Percentiles rank a stretch among this genome's conserved stretches.
Evolutionary conservation across 2,113 vertebrate genomes (phyloP).

Genomic region (Lophotis ruficrista): DNA sequence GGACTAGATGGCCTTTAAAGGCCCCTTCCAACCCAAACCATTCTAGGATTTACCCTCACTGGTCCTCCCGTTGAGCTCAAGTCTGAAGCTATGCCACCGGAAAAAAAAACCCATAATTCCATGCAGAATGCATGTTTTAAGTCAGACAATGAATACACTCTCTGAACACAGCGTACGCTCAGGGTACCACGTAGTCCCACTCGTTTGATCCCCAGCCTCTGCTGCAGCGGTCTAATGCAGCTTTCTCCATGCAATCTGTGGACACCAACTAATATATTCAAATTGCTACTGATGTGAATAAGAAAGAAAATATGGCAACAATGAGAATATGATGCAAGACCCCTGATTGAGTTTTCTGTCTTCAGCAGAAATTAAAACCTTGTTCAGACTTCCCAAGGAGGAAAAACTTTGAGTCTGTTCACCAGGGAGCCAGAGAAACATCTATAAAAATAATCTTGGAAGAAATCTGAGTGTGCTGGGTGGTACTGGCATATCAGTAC

Average conservation of each 20-base stretch:
- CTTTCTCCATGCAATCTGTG: neutral
- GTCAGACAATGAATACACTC: neutral
- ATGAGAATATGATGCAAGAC: neutral
- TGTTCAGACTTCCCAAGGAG: neutral
- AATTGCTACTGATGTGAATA: neutral
- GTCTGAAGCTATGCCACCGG: neutral
- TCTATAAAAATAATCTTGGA: neutral
- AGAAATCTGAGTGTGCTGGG: neutral
- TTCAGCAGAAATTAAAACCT: neutral
- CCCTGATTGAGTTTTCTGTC: neutral
- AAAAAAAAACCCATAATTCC: neutral
- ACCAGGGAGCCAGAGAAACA: neutral
- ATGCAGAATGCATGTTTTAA: neutral
- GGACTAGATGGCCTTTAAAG: no score
- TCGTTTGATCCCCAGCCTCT: neutral
- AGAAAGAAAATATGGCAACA: neutral
- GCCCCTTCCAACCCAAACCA: no score
- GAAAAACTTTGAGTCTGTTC: neutral
- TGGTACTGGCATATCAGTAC: neutral
- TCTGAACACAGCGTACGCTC: neutral
- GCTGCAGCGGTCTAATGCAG: neutral
- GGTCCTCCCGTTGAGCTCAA: neutral
- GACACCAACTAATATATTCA: neutral
- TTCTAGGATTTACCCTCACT: neutral
- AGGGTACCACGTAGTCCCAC: neutral